Evolutionary conservation across 2,888 invertebrate genomes (phyloP).

Genomic region (Thyatira batis): DNA sequence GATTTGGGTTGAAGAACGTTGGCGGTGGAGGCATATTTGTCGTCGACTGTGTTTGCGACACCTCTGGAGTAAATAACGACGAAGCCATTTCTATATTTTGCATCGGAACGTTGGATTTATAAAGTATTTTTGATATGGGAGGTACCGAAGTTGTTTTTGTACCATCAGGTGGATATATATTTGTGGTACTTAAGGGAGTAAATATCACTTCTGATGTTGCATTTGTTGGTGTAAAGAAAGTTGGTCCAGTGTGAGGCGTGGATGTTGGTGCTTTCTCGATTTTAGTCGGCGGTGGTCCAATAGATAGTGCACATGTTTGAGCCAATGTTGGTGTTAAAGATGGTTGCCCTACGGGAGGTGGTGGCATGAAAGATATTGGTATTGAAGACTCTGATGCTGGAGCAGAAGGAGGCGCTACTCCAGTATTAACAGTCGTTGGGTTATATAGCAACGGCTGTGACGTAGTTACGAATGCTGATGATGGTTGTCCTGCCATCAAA

Average conservation of each 20-base stretch:
- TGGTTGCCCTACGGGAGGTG: not conserved
- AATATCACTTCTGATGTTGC: not conserved
- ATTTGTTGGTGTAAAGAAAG: not conserved
- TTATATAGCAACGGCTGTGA: slow-evolving; percentile 7
- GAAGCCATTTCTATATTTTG: not conserved
- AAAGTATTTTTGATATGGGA: not conserved
- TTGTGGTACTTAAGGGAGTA: not conserved
- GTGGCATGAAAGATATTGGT: not conserved
- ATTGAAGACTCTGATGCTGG: not conserved
- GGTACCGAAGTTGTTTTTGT: slow-evolving; percentile 7
- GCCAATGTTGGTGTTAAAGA: not conserved
- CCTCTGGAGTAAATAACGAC: not conserved
- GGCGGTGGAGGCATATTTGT: slow-evolving; percentile 18
- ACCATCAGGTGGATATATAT: slow-evolving; percentile 9
- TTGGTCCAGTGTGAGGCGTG: not conserved
- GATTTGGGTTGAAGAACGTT: slow-evolving; percentile 35
- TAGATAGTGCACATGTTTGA: not conserved
- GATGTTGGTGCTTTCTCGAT: not conserved
- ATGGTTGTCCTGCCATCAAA: slow-evolving; percentile 8
- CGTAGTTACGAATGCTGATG: not conserved
- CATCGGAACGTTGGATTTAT: not conserved
- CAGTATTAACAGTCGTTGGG: slow-evolving; percentile 5
- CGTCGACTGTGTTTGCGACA: not conserved
- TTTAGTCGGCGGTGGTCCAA: not conserved
- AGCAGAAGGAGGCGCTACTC: not conserved